Conservation (phyloP, 1,140 invertebrate genomes). For the Lethocerus indicus region DNA sequence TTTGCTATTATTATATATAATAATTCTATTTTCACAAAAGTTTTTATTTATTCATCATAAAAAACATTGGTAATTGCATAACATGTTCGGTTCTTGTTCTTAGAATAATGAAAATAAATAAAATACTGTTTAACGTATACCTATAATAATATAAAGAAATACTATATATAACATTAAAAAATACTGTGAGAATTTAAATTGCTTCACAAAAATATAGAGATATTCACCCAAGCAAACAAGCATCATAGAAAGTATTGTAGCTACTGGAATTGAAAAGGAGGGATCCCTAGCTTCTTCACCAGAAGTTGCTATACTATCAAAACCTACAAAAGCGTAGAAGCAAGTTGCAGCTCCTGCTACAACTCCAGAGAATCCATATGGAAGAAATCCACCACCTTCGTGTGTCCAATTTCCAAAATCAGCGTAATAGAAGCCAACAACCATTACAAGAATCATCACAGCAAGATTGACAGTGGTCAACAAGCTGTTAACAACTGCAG, state of each 20-base stretch:
- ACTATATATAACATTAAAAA: too few species aligned
- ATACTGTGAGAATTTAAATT: too few species aligned
- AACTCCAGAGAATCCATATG: constrained; percentile 53
- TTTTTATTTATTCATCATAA: too few species aligned
- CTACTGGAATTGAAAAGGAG: constrained; percentile 37
- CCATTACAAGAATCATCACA: constrained; percentile 57
- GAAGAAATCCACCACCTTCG: constrained; percentile 54
- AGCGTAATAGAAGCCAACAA: constrained; percentile 62
- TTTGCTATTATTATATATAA: too few species aligned
- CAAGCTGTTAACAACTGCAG: constrained; percentile 62
- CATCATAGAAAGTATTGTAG: constrained; percentile 32
- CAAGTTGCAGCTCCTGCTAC: constrained; percentile 63
- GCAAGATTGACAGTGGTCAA: constrained; percentile 60
- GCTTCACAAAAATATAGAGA: too few species aligned
- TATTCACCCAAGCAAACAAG: constrained; percentile 18
- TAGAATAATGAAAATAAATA: too few species aligned
- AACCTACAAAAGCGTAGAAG: constrained; percentile 84
- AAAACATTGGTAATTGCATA: too few species aligned
- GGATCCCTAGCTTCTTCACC: constrained; percentile 45
- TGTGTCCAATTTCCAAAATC: constrained; percentile 62
- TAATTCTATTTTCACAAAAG: too few species aligned
- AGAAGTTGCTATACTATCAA: constrained; percentile 68
- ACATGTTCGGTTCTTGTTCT: too few species aligned
- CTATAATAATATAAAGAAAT: too few species aligned
- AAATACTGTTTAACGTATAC: too few species aligned